Evolutionary conservation across 2,797 vertebrate genomes (phyloP), one percentile per base, ranked within the genome.

Genomic region (Buceros bicornis): DNA sequence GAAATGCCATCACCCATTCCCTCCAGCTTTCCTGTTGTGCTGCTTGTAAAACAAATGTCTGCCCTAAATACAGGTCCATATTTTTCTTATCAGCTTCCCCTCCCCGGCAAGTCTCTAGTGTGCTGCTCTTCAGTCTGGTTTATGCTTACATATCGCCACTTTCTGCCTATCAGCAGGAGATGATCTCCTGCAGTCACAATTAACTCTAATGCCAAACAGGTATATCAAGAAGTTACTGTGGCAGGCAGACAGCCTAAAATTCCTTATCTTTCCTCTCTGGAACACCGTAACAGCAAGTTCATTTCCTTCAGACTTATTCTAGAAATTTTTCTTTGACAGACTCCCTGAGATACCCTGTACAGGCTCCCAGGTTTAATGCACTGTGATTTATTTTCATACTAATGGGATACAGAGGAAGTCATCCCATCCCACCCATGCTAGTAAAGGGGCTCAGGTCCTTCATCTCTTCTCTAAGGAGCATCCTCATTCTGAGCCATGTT

Each of bases 171-270:
- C 2, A 4, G 78, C 78, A 57, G 66, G 53, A 71, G 57, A 45
- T 0, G 0, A 0, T 26, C 56, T 47, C 60, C 60, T 82, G 80
- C 57, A 29, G 53, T 26, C 66, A 13, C 70, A 19, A 31, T 33
- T 64, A 71, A 29, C 35, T 54, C 40, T 22, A 37, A 54, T 35
- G 42, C 62, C 65, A 69, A 42, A 69, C 19, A 37, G 28, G 29
- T 28, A 16, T 15, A 45, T 2, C 1, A 28, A 69, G 54, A 91
- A 79, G 53, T 56, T 71, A 31, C 72, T 22, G 37, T 37, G 70
- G 82, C 50, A 64, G 29, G 9, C 65, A 62, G n/a, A 12, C 65
- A 78, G 43, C 35, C 17, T 48, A 19, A 82, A 84, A 37, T 42
- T 42, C 57, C 61, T 69, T 65, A 4, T 42, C 54, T 40, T 20